Conservation (phyloP, 37 sponge, comb jelly and placozoan species). For the Dysidea cf. avara region DNA sequence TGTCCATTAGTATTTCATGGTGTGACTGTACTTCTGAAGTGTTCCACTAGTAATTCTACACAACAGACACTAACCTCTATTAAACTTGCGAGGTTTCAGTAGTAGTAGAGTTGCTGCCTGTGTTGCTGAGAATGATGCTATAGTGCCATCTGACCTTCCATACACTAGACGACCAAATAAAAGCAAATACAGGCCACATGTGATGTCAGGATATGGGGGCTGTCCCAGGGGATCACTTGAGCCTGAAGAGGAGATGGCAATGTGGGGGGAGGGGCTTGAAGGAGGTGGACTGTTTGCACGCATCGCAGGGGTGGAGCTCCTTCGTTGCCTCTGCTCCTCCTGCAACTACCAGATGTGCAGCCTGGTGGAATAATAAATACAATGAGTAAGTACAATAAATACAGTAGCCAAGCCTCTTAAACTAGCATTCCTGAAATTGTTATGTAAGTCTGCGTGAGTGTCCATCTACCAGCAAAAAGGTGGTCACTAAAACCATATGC, state of each 20-base stretch:
- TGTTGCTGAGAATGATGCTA: conserved; percentile 64
- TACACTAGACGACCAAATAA: conserved; percentile 76
- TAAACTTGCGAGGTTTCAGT: conserved; percentile 51
- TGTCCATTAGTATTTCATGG: too few species aligned
- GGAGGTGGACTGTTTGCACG: too few species aligned
- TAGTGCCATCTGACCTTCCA: conserved; percentile 74
- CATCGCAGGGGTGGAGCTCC: too few species aligned
- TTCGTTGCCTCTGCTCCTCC: conserved; percentile 9
- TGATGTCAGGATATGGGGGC: conserved; percentile 39
- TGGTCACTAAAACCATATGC: too few species aligned
- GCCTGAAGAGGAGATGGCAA: not conserved
- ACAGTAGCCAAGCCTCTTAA: not conserved
- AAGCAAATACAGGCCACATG: conserved; percentile 69
- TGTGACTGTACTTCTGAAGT: too few species aligned
- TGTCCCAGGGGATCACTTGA: conserved; percentile 19
- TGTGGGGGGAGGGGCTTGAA: too few species aligned
- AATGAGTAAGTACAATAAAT: not conserved
- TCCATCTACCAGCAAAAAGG: too few species aligned
- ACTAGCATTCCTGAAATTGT: not conserved
- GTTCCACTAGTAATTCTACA: too few species aligned
- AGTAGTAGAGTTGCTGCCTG: conserved; percentile 73
- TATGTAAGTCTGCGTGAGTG: too few species aligned
- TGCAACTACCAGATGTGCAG: conserved; percentile 1
- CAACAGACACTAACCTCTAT: conserved; percentile 39
- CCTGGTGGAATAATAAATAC: not conserved